A percentile compares a stretch with the other conserved stretches of the same genome.
These are phyloP conservation scores for Actenoides lindsayi DNA, from an alignment of 2,113 vertebrate genomes.

Conservation along the genomic window DNA sequence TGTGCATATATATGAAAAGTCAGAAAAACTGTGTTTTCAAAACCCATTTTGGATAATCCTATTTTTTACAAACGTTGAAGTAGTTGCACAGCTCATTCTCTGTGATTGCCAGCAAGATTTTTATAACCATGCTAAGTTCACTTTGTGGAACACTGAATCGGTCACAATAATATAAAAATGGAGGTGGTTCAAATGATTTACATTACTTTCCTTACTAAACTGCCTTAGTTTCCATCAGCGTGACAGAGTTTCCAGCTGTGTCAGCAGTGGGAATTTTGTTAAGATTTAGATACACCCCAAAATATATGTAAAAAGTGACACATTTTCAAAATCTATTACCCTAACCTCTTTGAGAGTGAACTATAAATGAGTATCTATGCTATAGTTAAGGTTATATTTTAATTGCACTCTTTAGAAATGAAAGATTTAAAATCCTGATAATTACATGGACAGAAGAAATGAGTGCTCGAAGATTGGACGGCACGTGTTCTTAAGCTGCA, in stretches of 20 bases:
- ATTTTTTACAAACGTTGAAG: background rate
- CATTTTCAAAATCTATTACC: background rate
- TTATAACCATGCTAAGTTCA: background rate
- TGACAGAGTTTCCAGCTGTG: background rate
- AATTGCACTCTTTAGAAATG: background rate
- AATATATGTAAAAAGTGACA: background rate
- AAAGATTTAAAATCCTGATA: background rate
- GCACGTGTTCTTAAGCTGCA: background rate
- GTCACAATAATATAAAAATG: background rate
- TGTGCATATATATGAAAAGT: background rate
- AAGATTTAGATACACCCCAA: background rate
- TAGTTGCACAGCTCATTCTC: background rate
- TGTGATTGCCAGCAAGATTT: background rate
- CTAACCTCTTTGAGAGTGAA: background rate
- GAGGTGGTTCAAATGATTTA: background rate
- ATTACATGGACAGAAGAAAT: background rate
- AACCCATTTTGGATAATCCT: background rate
- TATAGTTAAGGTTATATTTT: background rate
- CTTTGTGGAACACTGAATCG: background rate
- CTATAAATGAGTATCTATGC: background rate
- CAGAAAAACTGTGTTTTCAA: background rate
- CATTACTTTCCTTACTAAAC: background rate
- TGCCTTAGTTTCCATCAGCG: background rate
- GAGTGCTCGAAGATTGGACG: background rate
- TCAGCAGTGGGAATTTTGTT: background rate